Evolutionary conservation across 2,797 vertebrate genomes (phyloP), one percentile per base, ranked within the genome.

Genomic region (Bucorvus abyssinicus): DNA sequence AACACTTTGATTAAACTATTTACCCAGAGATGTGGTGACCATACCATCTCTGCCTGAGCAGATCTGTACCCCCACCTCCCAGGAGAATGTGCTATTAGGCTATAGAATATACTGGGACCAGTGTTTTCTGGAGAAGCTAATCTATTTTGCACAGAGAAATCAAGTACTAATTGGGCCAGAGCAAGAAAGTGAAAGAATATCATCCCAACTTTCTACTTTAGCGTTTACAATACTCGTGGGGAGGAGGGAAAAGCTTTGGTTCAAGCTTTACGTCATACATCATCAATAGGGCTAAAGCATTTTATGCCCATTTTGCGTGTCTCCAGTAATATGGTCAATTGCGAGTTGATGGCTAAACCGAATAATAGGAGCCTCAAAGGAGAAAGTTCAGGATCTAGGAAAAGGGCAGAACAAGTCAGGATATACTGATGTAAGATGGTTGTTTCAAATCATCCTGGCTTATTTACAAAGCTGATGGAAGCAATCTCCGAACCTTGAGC

Each of bases 381-480:
- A 84, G 29, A 65, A 84, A 63, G 47, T 71, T 84, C 30, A 73
- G 45, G 55, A 55, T 91, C 47, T 73, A 59, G 60, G 50, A 76
- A 92, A 76, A 86, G 34, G 64, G 34, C 61, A 94, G 78, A 91
- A 57, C 53, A 81, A 68, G 26, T 57, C 36, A 85, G 47, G 24
- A 19, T 61, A 9, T 75, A 63, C 38, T 88, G 42, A 42, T 60
- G 26, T 56, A 47, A 88, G 59, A 57, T 47, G 10, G 29, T 60
- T 92, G 65, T 56, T 93, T 95, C n/a, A 64, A 75, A 78, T 93
- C 40, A 49, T 93, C 21, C 40, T 76, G 26, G 23, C 15, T 93
- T 89, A 87, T 89, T 90, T 93, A 73, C 67, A 63, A 82, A 94
- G 52, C 32, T 71, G 49, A 53, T 40, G 56, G 87, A 93, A 93